These are phyloP conservation scores for Cosmia pyralina DNA, from an alignment of 2,888 invertebrate species.

Conservation along the genomic window DNA sequence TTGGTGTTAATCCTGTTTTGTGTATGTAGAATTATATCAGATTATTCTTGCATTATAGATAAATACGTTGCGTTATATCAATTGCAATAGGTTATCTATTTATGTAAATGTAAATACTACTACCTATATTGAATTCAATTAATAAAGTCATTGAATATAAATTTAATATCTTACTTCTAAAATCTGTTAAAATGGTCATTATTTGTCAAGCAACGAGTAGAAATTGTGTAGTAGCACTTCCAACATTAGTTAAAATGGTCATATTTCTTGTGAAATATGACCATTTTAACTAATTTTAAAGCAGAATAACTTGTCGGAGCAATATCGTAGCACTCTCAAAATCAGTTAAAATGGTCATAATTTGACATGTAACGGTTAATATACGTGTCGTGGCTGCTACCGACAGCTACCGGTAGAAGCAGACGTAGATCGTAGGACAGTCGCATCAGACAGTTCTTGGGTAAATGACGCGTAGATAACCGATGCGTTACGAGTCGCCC, in stretches of 20 bases:
- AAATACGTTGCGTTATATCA: background rate
- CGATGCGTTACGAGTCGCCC: slow-evolving; percentile 70
- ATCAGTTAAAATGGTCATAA: slow-evolving; percentile 29
- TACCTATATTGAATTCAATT: background rate
- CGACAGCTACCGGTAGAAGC: slow-evolving; percentile 29
- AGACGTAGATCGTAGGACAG: slow-evolving; percentile 8
- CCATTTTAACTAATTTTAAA: too few relatives aligned
- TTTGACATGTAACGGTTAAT: slow-evolving; percentile 34
- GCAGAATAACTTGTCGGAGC: background rate
- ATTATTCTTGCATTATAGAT: background rate
- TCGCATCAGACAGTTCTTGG: slow-evolving; percentile 63
- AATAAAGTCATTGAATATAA: background rate
- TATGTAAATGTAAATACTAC: background rate
- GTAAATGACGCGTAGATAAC: slow-evolving; percentile 73
- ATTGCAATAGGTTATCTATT: background rate
- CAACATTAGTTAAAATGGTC: background rate
- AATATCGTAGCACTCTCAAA: background rate
- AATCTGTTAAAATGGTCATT: slow-evolving; percentile 17
- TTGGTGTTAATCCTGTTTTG: slow-evolving; percentile 6
- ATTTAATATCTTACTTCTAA: background rate
- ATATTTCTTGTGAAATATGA: too few relatives aligned
- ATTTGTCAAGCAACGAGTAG: slow-evolving; percentile 27
- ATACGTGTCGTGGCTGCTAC: slow-evolving; percentile 40
- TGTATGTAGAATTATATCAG: background rate
- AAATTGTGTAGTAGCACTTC: slow-evolving; percentile 16